Conservation (phyloP, 2,113 vertebrate genomes). For the Rhea americana region DNA sequence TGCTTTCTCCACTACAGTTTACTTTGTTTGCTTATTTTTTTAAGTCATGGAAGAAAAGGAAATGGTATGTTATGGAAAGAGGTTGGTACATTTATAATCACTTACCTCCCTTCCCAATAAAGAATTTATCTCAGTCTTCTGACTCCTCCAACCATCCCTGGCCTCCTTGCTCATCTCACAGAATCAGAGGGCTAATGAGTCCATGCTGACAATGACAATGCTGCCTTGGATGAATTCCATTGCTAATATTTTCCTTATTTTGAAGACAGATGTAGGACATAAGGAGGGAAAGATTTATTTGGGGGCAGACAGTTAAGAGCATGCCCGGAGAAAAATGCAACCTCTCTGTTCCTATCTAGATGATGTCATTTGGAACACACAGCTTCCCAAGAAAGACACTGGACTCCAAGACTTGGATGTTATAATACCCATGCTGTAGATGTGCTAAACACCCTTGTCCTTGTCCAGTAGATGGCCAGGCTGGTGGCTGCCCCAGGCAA, state of each 20-base stretch:
- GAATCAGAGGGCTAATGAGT: neutral
- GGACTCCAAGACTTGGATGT: neutral
- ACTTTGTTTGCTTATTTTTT: no score
- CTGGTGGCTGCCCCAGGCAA: neutral
- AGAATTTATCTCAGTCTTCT: neutral
- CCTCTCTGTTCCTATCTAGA: neutral
- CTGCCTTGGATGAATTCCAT: neutral
- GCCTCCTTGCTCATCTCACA: neutral
- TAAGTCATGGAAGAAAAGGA: neutral
- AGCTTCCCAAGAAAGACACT: neutral
- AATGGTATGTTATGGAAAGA: neutral
- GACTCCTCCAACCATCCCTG: accelerated
- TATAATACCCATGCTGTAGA: neutral
- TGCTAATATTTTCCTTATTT: neutral
- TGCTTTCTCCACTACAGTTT: neutral
- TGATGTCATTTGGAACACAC: neutral
- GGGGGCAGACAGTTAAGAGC: neutral
- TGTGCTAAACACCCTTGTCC: neutral
- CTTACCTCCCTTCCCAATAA: neutral
- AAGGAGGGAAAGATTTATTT: neutral
- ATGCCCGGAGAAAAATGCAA: neutral
- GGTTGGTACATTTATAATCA: no score
- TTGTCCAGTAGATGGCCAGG: neutral
- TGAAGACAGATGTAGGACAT: neutral
- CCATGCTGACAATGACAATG: accelerated